A percentile compares a stretch with the other conserved stretches of the same genome.
These are phyloP conservation scores for Conus betulinus DNA, from an alignment of 1,140 invertebrate genomes.

Conservation along the genomic window DNA sequence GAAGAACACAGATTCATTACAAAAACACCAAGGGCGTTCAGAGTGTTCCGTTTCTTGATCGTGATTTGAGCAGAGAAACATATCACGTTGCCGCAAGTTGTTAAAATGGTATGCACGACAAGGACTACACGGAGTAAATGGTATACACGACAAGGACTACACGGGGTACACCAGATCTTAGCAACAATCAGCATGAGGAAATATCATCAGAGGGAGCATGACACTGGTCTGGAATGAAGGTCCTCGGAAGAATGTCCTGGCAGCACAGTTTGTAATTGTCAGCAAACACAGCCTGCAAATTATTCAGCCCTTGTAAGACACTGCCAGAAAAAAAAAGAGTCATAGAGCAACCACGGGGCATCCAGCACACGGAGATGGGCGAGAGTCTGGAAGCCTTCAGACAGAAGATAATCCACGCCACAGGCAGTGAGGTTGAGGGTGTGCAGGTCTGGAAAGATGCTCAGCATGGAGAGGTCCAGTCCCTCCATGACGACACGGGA, in stretches of 20 bases:
- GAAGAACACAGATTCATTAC: no score
- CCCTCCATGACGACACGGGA: neutral
- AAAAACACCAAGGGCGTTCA: no score
- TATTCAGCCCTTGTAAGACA: neutral
- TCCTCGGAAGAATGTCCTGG: neutral
- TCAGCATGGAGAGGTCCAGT: neutral
- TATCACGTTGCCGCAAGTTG: no score
- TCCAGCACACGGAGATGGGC: conserved; percentile 3
- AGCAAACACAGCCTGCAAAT: neutral
- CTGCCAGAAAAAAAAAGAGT: neutral
- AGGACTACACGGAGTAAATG: no score
- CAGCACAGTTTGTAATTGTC: conserved; percentile 22
- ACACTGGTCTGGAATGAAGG: neutral
- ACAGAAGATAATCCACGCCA: neutral
- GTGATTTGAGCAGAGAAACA: no score
- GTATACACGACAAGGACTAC: neutral
- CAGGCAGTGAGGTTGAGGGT: neutral
- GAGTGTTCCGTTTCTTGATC: no score
- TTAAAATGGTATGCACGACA: no score
- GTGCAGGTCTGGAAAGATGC: neutral
- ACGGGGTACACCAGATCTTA: neutral
- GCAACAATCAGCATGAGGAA: neutral
- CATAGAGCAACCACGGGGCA: neutral
- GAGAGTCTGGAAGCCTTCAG: neutral
- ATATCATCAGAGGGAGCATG: conserved; percentile 6